Evolutionary conservation across 2,888 invertebrate genomes (phyloP).

Genomic region (Thereva nobilitata): DNA sequence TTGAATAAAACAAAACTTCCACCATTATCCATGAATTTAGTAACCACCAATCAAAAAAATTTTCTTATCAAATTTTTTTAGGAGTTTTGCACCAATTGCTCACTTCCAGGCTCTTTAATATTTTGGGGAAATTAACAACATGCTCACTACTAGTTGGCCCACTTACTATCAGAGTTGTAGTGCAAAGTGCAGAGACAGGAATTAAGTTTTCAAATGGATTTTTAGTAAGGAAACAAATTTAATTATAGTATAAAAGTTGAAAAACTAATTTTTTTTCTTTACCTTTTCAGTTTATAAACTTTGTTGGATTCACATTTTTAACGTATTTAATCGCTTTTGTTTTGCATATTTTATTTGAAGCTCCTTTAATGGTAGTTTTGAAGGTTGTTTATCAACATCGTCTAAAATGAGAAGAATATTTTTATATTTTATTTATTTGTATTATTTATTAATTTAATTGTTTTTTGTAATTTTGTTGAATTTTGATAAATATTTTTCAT

Average conservation of each 20-base stretch:
- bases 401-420: neutral
- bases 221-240: constrained; percentile 56
- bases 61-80: constrained; percentile 45
- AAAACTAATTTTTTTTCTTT: neutral
- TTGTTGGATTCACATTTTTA: constrained; percentile 59
- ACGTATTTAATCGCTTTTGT: constrained; percentile 59
- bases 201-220: constrained; percentile 60
- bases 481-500: too few relatives aligned
- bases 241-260: neutral
- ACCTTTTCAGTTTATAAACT: constrained; percentile 60
- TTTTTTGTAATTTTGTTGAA: neutral
- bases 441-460: neutral
- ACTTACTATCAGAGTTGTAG: constrained; percentile 57
- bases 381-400: constrained; percentile 8
- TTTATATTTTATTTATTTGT: neutral
- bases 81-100: constrained; percentile 57
- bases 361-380: constrained; percentile 62
- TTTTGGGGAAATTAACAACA: constrained; percentile 63
- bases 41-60: too few relatives aligned
- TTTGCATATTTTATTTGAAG: constrained; percentile 64
- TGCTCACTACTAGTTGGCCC: constrained; percentile 63
- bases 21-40: too few relatives aligned
- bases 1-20: too few relatives aligned
- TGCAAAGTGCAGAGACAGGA: constrained; percentile 59
- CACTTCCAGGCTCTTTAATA: constrained; percentile 59